Conservation (phyloP, 2,113 vertebrate species). For the Callospermophilus lateralis region DNA sequence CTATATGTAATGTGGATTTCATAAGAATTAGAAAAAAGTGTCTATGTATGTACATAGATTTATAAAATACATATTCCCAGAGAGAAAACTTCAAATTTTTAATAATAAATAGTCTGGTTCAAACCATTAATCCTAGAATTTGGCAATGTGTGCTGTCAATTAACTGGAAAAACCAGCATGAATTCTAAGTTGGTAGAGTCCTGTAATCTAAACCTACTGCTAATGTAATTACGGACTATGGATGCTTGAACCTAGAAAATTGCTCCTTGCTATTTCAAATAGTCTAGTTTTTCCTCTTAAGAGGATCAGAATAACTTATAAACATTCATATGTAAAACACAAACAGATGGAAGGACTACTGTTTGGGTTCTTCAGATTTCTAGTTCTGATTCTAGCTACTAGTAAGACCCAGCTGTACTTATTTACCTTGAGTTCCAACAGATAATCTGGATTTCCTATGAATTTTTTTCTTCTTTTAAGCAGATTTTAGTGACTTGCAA, state of each 20-base stretch:
- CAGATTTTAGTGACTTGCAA: conserved; percentile 67
- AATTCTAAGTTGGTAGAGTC: neutral
- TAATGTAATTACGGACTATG: conserved; percentile 16
- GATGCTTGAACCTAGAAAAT: neutral
- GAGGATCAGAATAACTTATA: conserved; percentile 34
- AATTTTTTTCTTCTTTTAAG: conserved; percentile 58
- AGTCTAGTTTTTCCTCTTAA: neutral
- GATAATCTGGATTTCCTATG: conserved; percentile 59
- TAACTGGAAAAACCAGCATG: neutral
- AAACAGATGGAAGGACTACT: conserved; percentile 19
- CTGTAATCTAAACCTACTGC: neutral
- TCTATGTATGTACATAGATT: neutral
- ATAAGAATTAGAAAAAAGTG: conserved; percentile 27
- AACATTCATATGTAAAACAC: conserved; percentile 11
- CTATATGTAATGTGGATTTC: neutral
- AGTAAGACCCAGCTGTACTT: conserved; percentile 31
- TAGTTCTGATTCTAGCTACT: neutral
- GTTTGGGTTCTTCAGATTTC: conserved; percentile 41
- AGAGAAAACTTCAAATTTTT: conserved; percentile 42
- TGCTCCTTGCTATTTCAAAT: neutral
- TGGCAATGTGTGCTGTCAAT: neutral
- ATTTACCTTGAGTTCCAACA: conserved; percentile 55
- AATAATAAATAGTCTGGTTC: conserved; percentile 1
- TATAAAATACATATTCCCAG: conserved; percentile 27
- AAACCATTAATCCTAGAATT: conserved; percentile 5